A percentile compares a stretch with the other conserved stretches of the same genome.
These are phyloP conservation scores for Nyctibius bracteatus DNA, from an alignment of 2,113 vertebrate species.

Conservation along the genomic window DNA sequence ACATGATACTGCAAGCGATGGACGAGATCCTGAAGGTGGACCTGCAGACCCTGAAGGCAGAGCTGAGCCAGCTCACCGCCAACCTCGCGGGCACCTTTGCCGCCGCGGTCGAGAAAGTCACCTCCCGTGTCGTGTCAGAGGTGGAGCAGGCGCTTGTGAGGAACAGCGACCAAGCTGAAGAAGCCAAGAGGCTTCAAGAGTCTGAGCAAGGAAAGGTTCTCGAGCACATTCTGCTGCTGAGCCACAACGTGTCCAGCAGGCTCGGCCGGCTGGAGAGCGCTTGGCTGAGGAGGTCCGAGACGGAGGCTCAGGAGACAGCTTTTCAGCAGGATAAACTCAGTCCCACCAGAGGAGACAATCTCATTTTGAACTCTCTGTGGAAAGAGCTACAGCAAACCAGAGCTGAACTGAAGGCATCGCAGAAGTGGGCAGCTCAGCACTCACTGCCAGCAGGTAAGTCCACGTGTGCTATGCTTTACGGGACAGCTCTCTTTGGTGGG, in stretches of 20 bases:
- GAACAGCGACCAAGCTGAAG: slow-evolving; percentile 19
- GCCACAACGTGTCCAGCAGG: slow-evolving; percentile 61
- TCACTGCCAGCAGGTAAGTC: slow-evolving; percentile 85
- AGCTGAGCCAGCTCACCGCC: slow-evolving; percentile 79
- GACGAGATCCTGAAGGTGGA: slow-evolving; percentile 83
- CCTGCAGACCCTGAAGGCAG: slow-evolving; percentile 76
- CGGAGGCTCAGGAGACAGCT: slow-evolving; percentile 26
- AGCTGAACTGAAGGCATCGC: slow-evolving; percentile 64
- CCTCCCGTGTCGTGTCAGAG: slow-evolving; percentile 54
- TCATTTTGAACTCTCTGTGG: slow-evolving; percentile 30
- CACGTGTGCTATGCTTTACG: fast-evolving
- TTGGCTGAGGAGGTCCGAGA: slow-evolving; percentile 17
- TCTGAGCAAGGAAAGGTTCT: slow-evolving; percentile 57
- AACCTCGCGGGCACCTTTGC: slow-evolving; percentile 67
- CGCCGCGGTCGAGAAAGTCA: slow-evolving; percentile 36
- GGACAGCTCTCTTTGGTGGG: background rate
- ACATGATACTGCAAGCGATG: slow-evolving; percentile 87
- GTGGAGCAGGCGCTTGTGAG: slow-evolving; percentile 68
- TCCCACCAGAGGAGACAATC: background rate
- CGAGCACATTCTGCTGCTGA: slow-evolving; percentile 73
- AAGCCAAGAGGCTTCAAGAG: slow-evolving; percentile 1
- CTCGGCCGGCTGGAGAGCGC: slow-evolving; percentile 76
- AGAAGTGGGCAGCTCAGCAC: slow-evolving; percentile 61
- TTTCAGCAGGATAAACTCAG: background rate
- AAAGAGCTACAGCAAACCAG: slow-evolving; percentile 70